These are phyloP conservation scores for Gerris lacustris DNA, from an alignment of 2,888 invertebrate species.

Conservation along the genomic window DNA sequence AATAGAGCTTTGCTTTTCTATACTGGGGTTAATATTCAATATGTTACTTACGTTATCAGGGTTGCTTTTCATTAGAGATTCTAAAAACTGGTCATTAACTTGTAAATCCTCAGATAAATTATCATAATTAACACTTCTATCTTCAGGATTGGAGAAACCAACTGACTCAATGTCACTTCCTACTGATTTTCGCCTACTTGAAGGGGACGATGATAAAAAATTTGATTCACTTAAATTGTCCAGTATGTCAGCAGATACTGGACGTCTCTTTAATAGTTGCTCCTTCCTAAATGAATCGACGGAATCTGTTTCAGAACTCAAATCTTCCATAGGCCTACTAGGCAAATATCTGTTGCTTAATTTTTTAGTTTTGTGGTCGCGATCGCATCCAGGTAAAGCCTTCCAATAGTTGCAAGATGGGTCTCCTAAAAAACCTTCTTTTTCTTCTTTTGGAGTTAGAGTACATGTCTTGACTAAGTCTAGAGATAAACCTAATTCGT, in stretches of 20 bases:
- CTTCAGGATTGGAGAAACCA: slow-evolving; percentile 31
- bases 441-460: slow-evolving; percentile 20
- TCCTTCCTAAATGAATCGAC: slow-evolving; percentile 41
- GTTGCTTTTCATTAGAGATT: background rate
- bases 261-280: slow-evolving; percentile 53
- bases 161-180: slow-evolving; percentile 31
- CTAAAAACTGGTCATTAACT: slow-evolving; percentile 37
- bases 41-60: background rate
- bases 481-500: slow-evolving; percentile 50
- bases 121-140: slow-evolving; percentile 16
- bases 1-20: background rate
- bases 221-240: slow-evolving; percentile 54
- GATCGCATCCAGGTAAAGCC: background rate
- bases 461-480: slow-evolving; percentile 23
- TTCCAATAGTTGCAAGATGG: slow-evolving; percentile 20
- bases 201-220: slow-evolving; percentile 34
- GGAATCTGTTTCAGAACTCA: slow-evolving; percentile 31
- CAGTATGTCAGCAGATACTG: slow-evolving; percentile 55
- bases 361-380: background rate
- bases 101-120: slow-evolving; percentile 53
- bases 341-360: slow-evolving; percentile 7
- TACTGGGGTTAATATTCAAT: background rate
- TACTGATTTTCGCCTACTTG: slow-evolving; percentile 17
- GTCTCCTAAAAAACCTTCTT: slow-evolving; percentile 17
- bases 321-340: slow-evolving; percentile 24